phyloP scores from a whole-genome alignment of 2,888 invertebrate genomes.

The Apodemia duryi region DNA sequence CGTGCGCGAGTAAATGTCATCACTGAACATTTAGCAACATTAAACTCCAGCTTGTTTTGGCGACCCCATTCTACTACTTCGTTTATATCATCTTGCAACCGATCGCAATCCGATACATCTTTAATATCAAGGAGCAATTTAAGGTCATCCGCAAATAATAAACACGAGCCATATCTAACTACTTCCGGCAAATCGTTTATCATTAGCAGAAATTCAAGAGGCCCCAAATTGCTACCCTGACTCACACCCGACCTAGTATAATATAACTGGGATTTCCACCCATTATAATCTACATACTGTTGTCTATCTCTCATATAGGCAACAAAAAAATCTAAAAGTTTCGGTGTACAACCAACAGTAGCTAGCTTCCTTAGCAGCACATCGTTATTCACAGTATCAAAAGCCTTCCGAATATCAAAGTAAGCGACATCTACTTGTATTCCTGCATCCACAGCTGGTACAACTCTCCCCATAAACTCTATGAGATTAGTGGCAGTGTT shows the following conservation, averaged over 20 bases:
- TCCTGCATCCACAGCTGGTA: conserved; percentile 1
- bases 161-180: no score
- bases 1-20: neutral
- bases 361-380: conserved; percentile 19
- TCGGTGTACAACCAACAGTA: neutral
- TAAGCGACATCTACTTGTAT: conserved; percentile 19
- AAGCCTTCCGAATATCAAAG: conserved; percentile 22
- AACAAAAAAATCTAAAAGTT: neutral
- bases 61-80: neutral
- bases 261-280: neutral
- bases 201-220: no score
- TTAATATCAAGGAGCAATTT: neutral
- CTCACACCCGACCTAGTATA: neutral
- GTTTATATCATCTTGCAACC: neutral
- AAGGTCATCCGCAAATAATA: neutral
- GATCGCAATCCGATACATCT: neutral
- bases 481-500: neutral
- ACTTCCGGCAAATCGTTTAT: no score
- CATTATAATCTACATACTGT: neutral
- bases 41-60: neutral
- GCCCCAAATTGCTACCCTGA: no score
- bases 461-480: conserved; percentile 3
- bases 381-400: conserved; percentile 2
- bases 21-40: neutral
- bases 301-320: neutral